Evolutionary conservation across 2,888 invertebrate species (phyloP).

Genomic region (Apamea monoglypha): DNA sequence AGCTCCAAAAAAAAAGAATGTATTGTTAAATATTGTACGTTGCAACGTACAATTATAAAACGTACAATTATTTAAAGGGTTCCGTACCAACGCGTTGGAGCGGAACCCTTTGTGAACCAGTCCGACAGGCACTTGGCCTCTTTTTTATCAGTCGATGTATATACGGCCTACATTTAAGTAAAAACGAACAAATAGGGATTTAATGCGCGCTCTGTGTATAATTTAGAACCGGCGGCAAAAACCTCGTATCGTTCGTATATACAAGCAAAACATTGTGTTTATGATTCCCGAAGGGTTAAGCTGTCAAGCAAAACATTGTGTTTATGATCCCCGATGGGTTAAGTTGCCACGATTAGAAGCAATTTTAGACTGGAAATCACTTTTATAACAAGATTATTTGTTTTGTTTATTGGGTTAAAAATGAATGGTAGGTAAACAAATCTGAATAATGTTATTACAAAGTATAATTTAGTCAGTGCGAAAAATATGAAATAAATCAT

Average conservation of each 20-base stretch:
- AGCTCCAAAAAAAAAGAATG: no score
- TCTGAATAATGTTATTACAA: no score
- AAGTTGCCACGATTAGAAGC: slow-evolving; percentile 25
- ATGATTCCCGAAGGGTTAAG: slow-evolving; percentile 16
- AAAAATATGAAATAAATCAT: no score
- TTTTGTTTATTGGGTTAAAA: neutral
- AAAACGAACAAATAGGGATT: slow-evolving; percentile 50
- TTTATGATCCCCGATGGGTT: slow-evolving; percentile 26
- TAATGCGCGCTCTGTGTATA: slow-evolving; percentile 42
- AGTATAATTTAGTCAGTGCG: no score
- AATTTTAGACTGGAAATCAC: slow-evolving; percentile 12
- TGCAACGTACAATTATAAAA: no score
- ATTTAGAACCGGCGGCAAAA: slow-evolving; percentile 46
- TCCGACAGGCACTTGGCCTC: neutral
- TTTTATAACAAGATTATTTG: slow-evolving; percentile 2
- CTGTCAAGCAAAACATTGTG: slow-evolving; percentile 27
- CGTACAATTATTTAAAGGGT: no score
- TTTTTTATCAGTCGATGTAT: slow-evolving; percentile 50
- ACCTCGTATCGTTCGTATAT: slow-evolving; percentile 22
- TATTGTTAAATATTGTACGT: neutral
- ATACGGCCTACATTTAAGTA: slow-evolving; percentile 37
- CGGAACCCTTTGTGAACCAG: neutral
- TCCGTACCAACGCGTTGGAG: no score
- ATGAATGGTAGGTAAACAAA: neutral
- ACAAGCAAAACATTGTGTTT: slow-evolving; percentile 37